Conservation (phyloP, 2,113 vertebrate genomes). For the Anoura caudifer region DNA sequence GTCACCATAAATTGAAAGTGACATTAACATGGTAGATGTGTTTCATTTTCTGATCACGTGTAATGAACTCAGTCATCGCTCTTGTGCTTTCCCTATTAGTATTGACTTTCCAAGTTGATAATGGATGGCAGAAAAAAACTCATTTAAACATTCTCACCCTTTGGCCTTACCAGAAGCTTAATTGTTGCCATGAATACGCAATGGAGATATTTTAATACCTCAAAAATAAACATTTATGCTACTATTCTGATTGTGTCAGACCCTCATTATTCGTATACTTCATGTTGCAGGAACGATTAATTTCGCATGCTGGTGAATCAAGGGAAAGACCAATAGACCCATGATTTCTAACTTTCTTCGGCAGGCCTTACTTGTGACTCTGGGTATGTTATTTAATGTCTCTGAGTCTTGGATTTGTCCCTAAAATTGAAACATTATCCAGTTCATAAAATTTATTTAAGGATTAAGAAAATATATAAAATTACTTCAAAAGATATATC, state of each 20-base stretch:
- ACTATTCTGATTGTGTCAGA: neutral
- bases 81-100: conserved; percentile 82
- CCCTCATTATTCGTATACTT: conserved; percentile 33
- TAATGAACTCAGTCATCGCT: conserved; percentile 71
- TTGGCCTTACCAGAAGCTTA: conserved; percentile 78
- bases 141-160: conserved; percentile 81
- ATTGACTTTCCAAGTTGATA: conserved; percentile 77
- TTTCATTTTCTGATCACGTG: conserved; percentile 80
- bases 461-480: neutral
- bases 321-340: neutral
- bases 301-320: neutral
- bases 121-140: conserved; percentile 68
- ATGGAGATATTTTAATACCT: conserved; percentile 22
- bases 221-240: conserved; percentile 46
- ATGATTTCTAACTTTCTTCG: neutral
- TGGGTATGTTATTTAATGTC: neutral
- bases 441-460: neutral
- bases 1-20: conserved; percentile 87
- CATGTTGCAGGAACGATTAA: neutral
- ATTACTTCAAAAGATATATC: neutral
- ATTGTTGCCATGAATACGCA: conserved; percentile 69
- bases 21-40: conserved; percentile 80
- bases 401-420: neutral
- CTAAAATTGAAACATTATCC: neutral
- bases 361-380: neutral